These are phyloP conservation scores for Acomys russatus DNA, from an alignment of 2,797 vertebrate species.

Conservation along the genomic window DNA sequence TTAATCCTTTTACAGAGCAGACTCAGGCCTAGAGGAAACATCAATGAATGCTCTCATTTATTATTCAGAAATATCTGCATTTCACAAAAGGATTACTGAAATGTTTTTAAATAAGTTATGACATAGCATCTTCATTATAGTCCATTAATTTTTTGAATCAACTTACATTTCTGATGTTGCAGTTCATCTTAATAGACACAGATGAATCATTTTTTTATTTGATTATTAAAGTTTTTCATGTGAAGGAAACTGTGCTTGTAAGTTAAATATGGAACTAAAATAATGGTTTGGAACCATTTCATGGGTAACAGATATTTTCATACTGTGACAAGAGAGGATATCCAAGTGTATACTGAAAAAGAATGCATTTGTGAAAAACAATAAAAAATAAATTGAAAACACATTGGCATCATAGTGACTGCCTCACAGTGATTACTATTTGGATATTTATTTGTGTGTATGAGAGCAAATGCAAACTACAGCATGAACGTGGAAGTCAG, in stretches of 20 bases:
- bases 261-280: not conserved
- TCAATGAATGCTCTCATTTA: constrained; percentile 24
- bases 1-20: not conserved
- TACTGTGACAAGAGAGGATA: not conserved
- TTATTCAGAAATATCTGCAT: constrained; percentile 46
- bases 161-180: constrained; percentile 5
- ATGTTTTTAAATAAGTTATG: constrained; percentile 38
- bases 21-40: not conserved
- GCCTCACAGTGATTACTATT: not conserved
- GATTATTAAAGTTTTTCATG: constrained; percentile 20
- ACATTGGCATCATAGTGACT: not conserved
- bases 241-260: not conserved
- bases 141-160: constrained; percentile 25
- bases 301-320: constrained; percentile 21
- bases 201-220: constrained; percentile 47
- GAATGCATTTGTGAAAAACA: not conserved
- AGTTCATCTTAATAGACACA: not conserved
- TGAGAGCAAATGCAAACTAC: not conserved
- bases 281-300: not conserved
- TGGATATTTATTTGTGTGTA: not conserved
- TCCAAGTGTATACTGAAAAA: not conserved
- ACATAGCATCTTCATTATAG: constrained; percentile 14
- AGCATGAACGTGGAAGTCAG: not conserved
- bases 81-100: constrained; percentile 23
- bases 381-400: constrained; percentile 9